These are phyloP conservation scores for Chionomys nivalis DNA, from an alignment of 2,113 vertebrate species.

Conservation along the genomic window DNA sequence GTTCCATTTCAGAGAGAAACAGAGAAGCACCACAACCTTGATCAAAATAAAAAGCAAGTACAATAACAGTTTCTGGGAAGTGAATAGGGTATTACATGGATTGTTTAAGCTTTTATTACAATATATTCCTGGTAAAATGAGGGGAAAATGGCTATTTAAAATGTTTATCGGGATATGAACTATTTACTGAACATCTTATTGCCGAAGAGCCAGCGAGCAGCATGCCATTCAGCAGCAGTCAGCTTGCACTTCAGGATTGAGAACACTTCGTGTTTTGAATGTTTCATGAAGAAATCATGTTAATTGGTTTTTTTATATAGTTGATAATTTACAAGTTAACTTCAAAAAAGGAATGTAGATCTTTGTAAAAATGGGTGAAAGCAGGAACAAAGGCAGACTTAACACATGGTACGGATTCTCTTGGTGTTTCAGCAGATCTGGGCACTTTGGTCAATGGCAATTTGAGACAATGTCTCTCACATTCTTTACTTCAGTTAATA, in stretches of 20 bases:
- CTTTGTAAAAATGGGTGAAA: background rate
- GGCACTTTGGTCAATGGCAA: background rate
- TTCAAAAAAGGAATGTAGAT: background rate
- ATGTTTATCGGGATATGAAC: background rate
- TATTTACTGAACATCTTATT: background rate
- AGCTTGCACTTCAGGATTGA: background rate
- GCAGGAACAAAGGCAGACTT: background rate
- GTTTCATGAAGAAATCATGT: background rate
- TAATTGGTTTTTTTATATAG: background rate
- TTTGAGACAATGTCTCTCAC: background rate
- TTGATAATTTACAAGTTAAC: background rate
- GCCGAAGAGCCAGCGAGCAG: background rate
- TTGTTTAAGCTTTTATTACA: background rate
- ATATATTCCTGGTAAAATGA: background rate
- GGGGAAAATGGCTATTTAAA: background rate
- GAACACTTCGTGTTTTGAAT: background rate
- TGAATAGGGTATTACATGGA: background rate
- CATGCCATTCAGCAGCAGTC: background rate
- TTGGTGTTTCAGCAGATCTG: background rate
- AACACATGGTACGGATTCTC: background rate
- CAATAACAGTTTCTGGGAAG: background rate
- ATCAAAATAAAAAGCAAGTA: background rate
- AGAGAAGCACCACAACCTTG: background rate
- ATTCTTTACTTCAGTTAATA: background rate
- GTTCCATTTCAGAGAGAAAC: background rate